Base-by-base conservation (phyloP, 1,140 invertebrate species). In the Parasteatoda tepidariorum region DNA sequence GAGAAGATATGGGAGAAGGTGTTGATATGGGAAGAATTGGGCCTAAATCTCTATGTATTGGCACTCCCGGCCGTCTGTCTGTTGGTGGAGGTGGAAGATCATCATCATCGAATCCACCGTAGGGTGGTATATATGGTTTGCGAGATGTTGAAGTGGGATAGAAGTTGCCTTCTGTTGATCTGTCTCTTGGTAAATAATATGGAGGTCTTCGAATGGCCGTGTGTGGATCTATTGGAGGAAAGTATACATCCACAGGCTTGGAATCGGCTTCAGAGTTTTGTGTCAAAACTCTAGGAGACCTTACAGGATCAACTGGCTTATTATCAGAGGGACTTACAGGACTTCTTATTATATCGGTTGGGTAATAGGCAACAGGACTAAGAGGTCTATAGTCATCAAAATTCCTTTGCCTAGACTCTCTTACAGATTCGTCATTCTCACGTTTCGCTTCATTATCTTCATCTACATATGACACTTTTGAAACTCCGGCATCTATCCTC, bases 81-180 rank as follows among this genome's bases (percentile, higher is more conserved):
- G 48, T 28, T 18, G 68, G 70, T 15, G 41, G 70, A 15, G 55
- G 15, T n/a, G 55, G 59, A n/a, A n/a, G n/a, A n/a, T n/a, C n/a
- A 34, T 83, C 81, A 31, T 73, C 68, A 57, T 83, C 81, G 30
- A 83, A 83, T 62, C 81, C 81, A 18, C 81, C 81, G 18, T 83
- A 83, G 15, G 81, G 81, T 26, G 81, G 81, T 28, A 66, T 74
- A 34, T 24, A 83, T 5, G 81, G 81, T 13, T 41, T 33, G 33
- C 68, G 57, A 22, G 70, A 83, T 18, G 81, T 64, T 9, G 79
- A 61, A 54, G 34, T 31, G 11, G 24, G 38, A 66, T 9, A 68
- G 59, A n/a, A 82, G 2, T 30, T 66, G 0, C 31, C 38, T 4
- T 74, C 59, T 0, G 31, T 0, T 0, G 28, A 55, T 66, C 62